Conservation (phyloP, 2,888 invertebrate genomes). For the Drosophila cracens region DNA sequence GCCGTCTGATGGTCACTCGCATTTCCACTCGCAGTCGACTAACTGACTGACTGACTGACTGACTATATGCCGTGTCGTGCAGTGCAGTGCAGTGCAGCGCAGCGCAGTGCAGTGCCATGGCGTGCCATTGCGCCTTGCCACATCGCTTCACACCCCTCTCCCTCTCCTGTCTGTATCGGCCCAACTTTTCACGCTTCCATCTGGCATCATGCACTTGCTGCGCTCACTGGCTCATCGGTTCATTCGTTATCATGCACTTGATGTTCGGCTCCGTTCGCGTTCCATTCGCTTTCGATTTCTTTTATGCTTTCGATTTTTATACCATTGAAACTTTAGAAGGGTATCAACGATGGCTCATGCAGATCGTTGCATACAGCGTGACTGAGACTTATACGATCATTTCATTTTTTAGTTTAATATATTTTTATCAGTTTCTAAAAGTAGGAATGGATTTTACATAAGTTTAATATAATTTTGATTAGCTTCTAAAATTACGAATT, state of each 20-base stretch:
- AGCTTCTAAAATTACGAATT: neutral
- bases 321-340: slow-evolving; percentile 63
- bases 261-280: slow-evolving; percentile 53
- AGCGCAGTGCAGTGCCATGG: slow-evolving; percentile 37
- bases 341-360: slow-evolving; percentile 17
- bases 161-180: neutral
- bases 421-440: neutral
- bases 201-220: slow-evolving; percentile 49
- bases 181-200: slow-evolving; percentile 5
- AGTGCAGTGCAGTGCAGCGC: slow-evolving; percentile 38
- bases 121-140: slow-evolving; percentile 68
- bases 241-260: slow-evolving; percentile 76
- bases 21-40: slow-evolving; percentile 33
- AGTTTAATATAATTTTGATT: neutral
- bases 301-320: slow-evolving; percentile 76
- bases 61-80: slow-evolving; percentile 52
- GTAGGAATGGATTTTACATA: neutral
- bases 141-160: slow-evolving; percentile 31
- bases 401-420: neutral
- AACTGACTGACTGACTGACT: neutral
- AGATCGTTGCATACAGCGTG: neutral
- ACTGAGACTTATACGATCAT: slow-evolving; percentile 1
- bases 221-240: slow-evolving; percentile 47
- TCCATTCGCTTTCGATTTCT: slow-evolving; percentile 78
- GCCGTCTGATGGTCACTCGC: slow-evolving; percentile 66